phyloP scores from a whole-genome alignment of 1,140 invertebrate genomes.

The Coelopa frigida region DNA sequence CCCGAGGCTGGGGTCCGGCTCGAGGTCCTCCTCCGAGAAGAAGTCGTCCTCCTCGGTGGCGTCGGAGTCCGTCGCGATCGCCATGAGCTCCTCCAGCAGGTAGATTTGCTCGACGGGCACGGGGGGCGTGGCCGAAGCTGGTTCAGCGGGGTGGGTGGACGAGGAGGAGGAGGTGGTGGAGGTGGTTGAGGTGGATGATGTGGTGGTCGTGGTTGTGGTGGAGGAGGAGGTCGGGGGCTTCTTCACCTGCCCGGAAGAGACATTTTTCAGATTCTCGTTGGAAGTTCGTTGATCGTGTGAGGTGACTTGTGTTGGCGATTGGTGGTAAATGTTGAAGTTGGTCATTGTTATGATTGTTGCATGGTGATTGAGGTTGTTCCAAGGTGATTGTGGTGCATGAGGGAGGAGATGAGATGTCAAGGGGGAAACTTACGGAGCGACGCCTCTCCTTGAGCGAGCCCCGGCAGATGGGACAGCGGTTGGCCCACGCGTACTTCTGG shows the following conservation, averaged over 20 bases:
- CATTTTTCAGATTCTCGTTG: too few species aligned
- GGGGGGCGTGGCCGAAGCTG: neutral
- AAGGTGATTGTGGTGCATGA: too few species aligned
- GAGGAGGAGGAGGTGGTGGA: neutral
- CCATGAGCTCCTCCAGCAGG: conserved; percentile 10
- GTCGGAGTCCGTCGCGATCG: conserved; percentile 2
- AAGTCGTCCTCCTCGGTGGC: neutral
- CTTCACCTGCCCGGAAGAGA: too few species aligned
- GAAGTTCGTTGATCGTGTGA: neutral
- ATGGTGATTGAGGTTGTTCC: too few species aligned
- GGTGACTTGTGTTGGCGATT: neutral
- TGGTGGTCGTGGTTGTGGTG: neutral
- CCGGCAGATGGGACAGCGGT: conserved; percentile 10
- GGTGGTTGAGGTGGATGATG: neutral
- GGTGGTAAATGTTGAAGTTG: neutral
- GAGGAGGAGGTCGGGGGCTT: neutral
- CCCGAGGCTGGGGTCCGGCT: neutral
- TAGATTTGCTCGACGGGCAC: neutral
- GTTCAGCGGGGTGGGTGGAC: neutral
- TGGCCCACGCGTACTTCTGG: conserved; percentile 10
- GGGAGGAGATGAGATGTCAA: neutral
- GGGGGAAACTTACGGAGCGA: conserved; percentile 6
- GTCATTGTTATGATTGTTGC: too few species aligned
- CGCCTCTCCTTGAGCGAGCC: conserved; percentile 6
- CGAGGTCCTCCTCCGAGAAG: neutral